A percentile compares a stretch with the other conserved stretches of the same genome.
These are phyloP conservation scores for Cryptoblepharus egeriae DNA, from an alignment of 2,797 vertebrate genomes.

Conservation along the genomic window DNA sequence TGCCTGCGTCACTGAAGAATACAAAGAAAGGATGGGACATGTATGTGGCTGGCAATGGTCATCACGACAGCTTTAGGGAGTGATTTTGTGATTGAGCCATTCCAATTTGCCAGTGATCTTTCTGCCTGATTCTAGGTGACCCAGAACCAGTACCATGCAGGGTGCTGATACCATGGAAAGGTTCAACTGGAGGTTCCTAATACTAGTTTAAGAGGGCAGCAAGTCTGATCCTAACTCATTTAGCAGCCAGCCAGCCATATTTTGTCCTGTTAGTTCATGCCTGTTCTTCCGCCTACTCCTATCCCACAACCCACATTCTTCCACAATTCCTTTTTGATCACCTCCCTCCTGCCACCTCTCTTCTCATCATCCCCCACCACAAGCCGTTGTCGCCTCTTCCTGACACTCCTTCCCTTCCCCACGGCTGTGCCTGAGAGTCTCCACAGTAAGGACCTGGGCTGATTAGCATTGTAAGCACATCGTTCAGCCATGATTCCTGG, in stretches of 20 bases:
- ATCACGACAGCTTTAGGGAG: too few relatives aligned
- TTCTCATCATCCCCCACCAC: not conserved
- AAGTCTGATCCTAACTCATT: not conserved
- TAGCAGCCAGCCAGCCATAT: not conserved
- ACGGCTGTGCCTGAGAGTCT: slow-evolving; percentile 41
- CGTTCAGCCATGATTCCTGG: slow-evolving; percentile 44
- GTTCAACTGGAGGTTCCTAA: not conserved
- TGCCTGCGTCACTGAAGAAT: too few relatives aligned
- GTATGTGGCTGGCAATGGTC: too few relatives aligned
- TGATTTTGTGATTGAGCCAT: not conserved
- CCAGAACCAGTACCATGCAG: not conserved
- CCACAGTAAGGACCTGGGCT: slow-evolving; percentile 42
- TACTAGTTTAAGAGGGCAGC: not conserved
- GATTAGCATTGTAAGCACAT: slow-evolving; percentile 63
- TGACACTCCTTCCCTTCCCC: slow-evolving; percentile 29
- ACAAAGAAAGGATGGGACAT: too few relatives aligned
- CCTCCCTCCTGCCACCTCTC: not conserved
- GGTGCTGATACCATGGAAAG: not conserved
- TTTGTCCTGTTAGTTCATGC: not conserved
- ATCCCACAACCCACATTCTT: not conserved
- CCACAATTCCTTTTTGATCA: not conserved
- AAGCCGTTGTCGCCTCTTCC: not conserved
- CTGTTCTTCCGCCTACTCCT: not conserved
- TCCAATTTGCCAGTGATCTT: not conserved
- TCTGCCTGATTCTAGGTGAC: not conserved